A percentile compares a stretch with the other conserved stretches of the same genome.
These are phyloP conservation scores for Eulemur rubriventer DNA, from an alignment of 2,797 vertebrate genomes.

Conservation along the genomic window DNA sequence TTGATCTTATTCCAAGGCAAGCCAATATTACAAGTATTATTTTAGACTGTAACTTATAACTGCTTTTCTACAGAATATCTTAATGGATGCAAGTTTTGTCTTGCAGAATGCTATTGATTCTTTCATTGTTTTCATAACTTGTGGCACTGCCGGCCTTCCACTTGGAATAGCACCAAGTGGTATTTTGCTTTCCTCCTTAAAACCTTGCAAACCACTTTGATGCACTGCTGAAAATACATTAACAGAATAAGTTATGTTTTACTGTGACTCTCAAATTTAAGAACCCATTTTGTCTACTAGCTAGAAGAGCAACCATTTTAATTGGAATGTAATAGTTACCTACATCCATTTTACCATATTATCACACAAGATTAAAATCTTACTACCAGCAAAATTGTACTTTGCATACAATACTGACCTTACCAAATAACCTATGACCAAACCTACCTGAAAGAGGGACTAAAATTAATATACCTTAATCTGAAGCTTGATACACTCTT, in stretches of 20 bases:
- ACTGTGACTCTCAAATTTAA: background rate
- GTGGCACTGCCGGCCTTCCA: background rate
- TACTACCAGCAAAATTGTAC: background rate
- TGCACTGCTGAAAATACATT: background rate
- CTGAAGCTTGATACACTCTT: background rate
- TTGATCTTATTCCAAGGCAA: conserved; percentile 31
- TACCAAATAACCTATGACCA: background rate
- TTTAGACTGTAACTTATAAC: background rate
- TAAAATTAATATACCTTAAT: background rate
- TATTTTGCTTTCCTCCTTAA: background rate
- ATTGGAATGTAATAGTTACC: background rate
- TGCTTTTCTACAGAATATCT: background rate
- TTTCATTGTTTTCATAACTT: background rate
- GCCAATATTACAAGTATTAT: background rate
- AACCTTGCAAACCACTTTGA: background rate
- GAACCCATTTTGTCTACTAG: background rate
- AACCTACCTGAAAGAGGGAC: background rate
- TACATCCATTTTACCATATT: background rate
- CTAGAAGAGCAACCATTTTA: background rate
- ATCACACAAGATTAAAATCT: background rate
- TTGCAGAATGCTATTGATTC: background rate
- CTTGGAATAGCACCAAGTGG: background rate
- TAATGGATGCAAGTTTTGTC: background rate
- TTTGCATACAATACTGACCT: background rate
- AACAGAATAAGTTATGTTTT: background rate